Evolutionary conservation across 2,797 vertebrate species (phyloP).

Genomic region (Molossus molossus): DNA sequence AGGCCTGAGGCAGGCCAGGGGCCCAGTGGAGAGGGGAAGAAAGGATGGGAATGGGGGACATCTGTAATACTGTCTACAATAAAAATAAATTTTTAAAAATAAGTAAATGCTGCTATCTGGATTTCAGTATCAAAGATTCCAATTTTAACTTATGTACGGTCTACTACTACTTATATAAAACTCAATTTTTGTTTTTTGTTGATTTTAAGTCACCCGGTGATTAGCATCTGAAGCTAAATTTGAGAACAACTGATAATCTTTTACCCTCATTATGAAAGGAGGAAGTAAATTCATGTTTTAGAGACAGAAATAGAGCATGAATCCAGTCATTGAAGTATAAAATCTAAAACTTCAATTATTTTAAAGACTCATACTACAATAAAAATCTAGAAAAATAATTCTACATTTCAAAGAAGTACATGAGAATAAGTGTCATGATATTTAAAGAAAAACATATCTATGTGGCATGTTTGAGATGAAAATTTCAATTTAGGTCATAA

Average conservation of each 20-base stretch:
- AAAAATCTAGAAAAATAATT: constrained; percentile 13
- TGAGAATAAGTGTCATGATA: neutral
- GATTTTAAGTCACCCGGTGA: neutral
- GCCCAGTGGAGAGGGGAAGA: too few relatives aligned
- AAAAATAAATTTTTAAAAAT: too few relatives aligned
- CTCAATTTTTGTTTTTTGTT: neutral
- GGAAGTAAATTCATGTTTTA: neutral
- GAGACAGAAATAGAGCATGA: neutral
- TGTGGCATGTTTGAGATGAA: neutral
- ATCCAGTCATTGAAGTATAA: neutral
- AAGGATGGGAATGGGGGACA: too few relatives aligned
- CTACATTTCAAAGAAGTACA: neutral
- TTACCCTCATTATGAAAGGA: neutral
- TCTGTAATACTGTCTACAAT: too few relatives aligned
- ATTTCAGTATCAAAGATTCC: neutral
- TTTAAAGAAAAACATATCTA: neutral
- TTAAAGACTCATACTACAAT: constrained; percentile 34
- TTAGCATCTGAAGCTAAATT: neutral
- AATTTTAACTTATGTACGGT: neutral
- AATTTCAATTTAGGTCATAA: constrained; percentile 19
- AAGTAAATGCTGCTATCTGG: neutral
- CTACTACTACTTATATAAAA: neutral
- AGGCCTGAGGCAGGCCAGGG: too few relatives aligned
- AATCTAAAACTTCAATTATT: neutral
- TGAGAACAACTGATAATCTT: neutral